Evolutionary conservation across 2,113 vertebrate genomes (phyloP), one percentile per base, ranked within the genome.

Genomic region (Heterotilapia buettikoferi): DNA sequence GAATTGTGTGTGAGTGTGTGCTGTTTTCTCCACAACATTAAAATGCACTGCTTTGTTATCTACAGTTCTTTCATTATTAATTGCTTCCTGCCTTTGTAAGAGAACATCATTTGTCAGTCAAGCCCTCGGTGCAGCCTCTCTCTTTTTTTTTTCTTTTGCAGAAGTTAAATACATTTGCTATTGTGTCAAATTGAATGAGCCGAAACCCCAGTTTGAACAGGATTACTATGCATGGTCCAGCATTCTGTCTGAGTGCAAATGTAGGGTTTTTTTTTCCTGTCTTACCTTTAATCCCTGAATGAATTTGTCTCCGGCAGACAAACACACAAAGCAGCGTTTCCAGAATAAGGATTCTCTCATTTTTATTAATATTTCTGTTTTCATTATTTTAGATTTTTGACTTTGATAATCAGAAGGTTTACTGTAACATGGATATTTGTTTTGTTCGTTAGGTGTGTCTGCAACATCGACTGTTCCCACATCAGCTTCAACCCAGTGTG

Each of bases 401-500:
- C n/a, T 5, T n/a, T 11, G 57, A 1, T 14, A 29, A 68, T 83
- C 0, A 10, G 40, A 9, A 52, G 8, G 13, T 47, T 13, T 80
- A 1, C 14, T 45, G 11, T 84, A 13, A 87, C 10, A 1, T 9
- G 7, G 24, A 54, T 80, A 57, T 33, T 80, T 43, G 61, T 38
- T 82, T 11, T 94, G 36, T 88, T 93, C 45, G 86, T 45, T 95
- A 99, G 99, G 98, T 99, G 99, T 40, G 98, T 99, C 86, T 99
- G 99, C 96, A 99, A 99, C 97, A 99, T 99, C 73, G 99, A 99
- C 97, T 99, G 99, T 91, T 98, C 98, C 88, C 98, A 99, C 96
- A 99, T 98, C 96, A 99, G 98, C 97, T 99, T 98, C 97, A 99
- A 99, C 96, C 98, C 98, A 79, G 98, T 99, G 94, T 99, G 98